A percentile compares a stretch with the other conserved stretches of the same genome.
phyloP scores from a whole-genome alignment of 53 echinoderm and acorn worm species.

The Arbacia lixula region DNA sequence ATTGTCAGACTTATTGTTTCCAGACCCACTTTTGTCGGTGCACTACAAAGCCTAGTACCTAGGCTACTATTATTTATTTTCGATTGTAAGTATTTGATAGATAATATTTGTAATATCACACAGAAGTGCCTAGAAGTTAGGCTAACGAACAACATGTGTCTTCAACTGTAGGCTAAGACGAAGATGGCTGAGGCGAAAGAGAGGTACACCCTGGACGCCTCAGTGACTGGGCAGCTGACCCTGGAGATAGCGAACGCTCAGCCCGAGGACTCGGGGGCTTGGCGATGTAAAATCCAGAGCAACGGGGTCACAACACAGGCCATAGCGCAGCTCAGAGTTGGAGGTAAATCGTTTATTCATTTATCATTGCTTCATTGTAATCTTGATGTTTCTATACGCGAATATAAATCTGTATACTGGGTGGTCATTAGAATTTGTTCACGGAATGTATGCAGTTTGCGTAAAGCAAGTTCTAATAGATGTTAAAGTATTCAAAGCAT shows the following conservation, averaged over 20 bases:
- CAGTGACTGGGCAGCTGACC: constrained; percentile 11
- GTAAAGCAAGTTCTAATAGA: no score
- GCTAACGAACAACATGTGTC: no score
- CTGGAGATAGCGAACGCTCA: constrained; percentile 25
- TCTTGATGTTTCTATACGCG: no score
- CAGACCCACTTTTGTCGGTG: no score
- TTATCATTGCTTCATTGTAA: no score
- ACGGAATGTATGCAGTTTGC: neutral
- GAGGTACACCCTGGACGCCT: constrained; percentile 19
- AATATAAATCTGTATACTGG: neutral
- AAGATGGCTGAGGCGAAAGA: constrained; percentile 23
- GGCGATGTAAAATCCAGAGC: constrained; percentile 17
- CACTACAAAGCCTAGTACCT: no score
- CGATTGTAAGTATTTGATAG: no score
- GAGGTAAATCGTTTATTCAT: constrained; percentile 4
- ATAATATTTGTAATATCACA: no score
- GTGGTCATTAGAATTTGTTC: neutral
- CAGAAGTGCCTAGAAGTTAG: no score
- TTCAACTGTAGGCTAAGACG: constrained; percentile 4
- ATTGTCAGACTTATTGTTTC: no score
- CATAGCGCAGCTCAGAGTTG: constrained; percentile 4
- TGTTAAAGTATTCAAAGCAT: no score
- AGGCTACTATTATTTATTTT: no score
- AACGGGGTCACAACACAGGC: neutral
- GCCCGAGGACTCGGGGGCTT: constrained; percentile 16